Conservation (phyloP, 2,113 vertebrate genomes). For the Alosa alosa region DNA sequence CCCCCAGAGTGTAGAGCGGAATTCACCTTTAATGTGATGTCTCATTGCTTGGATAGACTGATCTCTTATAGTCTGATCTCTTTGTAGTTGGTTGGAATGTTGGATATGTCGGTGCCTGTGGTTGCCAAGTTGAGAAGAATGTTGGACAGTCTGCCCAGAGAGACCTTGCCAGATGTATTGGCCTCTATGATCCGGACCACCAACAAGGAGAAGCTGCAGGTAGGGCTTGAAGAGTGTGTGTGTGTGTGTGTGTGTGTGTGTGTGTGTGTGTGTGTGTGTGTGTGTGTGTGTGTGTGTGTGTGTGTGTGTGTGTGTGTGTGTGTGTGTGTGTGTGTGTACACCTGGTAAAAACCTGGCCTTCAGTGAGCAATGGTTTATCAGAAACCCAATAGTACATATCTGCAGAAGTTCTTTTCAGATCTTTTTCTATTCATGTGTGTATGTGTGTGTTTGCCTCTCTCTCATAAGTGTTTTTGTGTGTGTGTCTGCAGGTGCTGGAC, state of each 20-base stretch:
- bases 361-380: not conserved
- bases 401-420: not conserved
- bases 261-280: no score
- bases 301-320: not conserved
- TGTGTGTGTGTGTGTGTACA: not conserved
- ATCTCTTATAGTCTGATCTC: not conserved
- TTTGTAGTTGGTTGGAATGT: constrained; percentile 87
- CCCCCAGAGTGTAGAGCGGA: no score
- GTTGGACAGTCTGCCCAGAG: constrained; percentile 87
- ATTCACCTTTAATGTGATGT: no score
- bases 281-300: not conserved
- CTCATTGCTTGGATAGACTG: not conserved
- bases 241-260: not conserved
- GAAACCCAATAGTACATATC: not conserved
- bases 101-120: constrained; percentile 93
- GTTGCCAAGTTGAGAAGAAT: constrained; percentile 90
- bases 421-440: not conserved
- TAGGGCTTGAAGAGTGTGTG: constrained; percentile 46
- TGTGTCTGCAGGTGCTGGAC: constrained; percentile 81
- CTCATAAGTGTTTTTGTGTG: not conserved
- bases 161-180: constrained; percentile 90
- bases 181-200: constrained; percentile 92
- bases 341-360: not conserved
- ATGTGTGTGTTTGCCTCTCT: not conserved
- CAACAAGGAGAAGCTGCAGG: constrained; percentile 96